Evolutionary conservation across 2,888 invertebrate genomes (phyloP).

Genomic region (Listrodromus nycthemerus): DNA sequence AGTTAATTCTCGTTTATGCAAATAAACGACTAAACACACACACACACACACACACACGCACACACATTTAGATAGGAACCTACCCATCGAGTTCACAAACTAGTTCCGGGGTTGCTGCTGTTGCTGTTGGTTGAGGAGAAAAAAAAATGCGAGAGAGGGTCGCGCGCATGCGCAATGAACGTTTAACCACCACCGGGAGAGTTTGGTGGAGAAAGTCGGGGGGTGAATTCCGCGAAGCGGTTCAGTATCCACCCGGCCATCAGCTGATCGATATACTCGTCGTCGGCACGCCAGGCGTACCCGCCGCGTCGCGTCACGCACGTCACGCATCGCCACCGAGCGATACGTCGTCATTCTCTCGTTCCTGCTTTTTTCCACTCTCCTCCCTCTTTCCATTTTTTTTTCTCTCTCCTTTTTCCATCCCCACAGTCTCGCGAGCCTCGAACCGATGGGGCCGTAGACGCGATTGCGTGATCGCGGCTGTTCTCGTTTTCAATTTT

Average conservation of each 20-base stretch:
- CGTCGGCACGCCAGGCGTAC: constrained; percentile 63
- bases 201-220: constrained; percentile 42
- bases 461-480: constrained; percentile 52
- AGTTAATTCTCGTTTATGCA: background rate
- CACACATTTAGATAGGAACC: background rate
- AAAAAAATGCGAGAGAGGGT: constrained; percentile 54
- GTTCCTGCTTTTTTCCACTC: constrained; percentile 68
- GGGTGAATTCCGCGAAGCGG: constrained; percentile 81
- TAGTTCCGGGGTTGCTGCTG: background rate
- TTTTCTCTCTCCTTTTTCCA: background rate
- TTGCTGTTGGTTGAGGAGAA: constrained; percentile 49
- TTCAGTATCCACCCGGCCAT: constrained; percentile 83
- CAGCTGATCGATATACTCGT: constrained; percentile 82
- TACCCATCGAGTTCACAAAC: background rate
- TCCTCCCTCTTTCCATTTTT: background rate
- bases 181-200: constrained; percentile 70
- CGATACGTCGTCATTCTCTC: constrained; percentile 41
- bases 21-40: background rate
- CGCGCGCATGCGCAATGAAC: constrained; percentile 75
- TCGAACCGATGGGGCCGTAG: constrained; percentile 19
- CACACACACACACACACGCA: background rate
- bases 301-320: constrained; percentile 64
- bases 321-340: constrained; percentile 59
- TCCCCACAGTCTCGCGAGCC: constrained; percentile 20
- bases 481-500: constrained; percentile 15